Base-by-base conservation (phyloP, 2,797 vertebrate species). In the Parotocinclus haroldoi region DNA sequence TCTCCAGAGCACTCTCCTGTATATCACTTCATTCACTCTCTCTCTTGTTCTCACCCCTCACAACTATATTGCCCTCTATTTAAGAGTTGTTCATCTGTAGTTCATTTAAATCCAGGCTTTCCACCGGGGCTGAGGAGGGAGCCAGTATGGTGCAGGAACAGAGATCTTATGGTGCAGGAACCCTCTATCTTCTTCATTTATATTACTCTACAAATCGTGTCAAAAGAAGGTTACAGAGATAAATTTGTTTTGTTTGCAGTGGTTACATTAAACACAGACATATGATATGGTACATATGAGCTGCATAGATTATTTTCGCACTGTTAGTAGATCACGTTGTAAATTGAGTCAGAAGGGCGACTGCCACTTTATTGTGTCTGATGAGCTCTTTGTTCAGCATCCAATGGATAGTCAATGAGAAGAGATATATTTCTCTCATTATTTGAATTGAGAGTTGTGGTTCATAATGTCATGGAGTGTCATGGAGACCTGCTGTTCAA, bases 201-300 rank as follows among this genome's bases (percentile, higher is more conserved):
- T 60, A 71, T 19, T 58, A 53, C 50, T 14, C 61, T 65, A 56
- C 59, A 69, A 51, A 57, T 62, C 50, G 73, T 10, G 19, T 66
- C 52, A 68, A 42, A 48, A 9, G 71, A 80, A 72, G 66, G 59
- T 61, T 71, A 37, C 70, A 79, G 74, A 77, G 68, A 80, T 77
- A 78, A 80, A 85, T 80, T 66, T 49, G 53, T 59, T 72, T 72
- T 79, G 75, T 83, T 81, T 82, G 72, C 65, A 69, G 63, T 39
- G 11, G 77, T 72, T 62, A 51, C 64, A 57, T 55, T 62, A 62
- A 56, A 38, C 60, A 27, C 37, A 53, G 40, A 14, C 14, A 46
- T 68, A 45, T 67, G 51, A 72, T 63, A 46, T 45, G 63, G 11
- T 52, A 56, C 58, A 51, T 56, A 62, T 58, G 58, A 72, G 55